These are phyloP conservation scores for Himalopsyche kuldschensis DNA, from an alignment of 2,888 invertebrate genomes.

Conservation along the genomic window DNA sequence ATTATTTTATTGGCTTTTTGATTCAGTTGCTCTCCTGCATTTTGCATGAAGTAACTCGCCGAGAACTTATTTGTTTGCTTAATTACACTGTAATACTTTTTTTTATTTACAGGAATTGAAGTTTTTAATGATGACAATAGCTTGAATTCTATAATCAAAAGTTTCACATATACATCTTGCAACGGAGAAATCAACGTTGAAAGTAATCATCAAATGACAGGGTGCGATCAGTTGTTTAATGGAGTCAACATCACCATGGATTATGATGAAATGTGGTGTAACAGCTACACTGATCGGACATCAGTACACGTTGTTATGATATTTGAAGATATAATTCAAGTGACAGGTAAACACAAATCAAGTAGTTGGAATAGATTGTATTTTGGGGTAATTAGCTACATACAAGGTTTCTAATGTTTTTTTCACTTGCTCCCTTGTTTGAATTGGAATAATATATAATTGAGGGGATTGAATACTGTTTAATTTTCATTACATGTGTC, in stretches of 20 bases:
- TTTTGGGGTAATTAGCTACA: background rate
- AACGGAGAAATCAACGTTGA: constrained; percentile 41
- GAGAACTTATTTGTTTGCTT: background rate
- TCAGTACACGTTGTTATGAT: constrained; percentile 53
- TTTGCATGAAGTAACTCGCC: background rate
- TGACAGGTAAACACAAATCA: constrained; percentile 46
- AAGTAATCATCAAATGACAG: constrained; percentile 42
- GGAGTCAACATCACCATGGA: constrained; percentile 70
- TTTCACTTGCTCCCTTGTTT: too few species aligned
- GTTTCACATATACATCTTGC: constrained; percentile 11
- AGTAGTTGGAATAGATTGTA: too few species aligned
- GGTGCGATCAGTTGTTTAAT: constrained; percentile 64
- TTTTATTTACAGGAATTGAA: constrained; percentile 56
- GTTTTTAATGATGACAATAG: constrained; percentile 48
- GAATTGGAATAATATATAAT: too few species aligned
- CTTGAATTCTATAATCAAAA: constrained; percentile 40
- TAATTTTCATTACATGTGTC: too few species aligned
- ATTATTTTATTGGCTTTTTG: background rate
- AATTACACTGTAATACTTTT: background rate
- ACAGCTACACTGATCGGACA: constrained; percentile 46
- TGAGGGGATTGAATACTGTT: too few species aligned
- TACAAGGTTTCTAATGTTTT: background rate
- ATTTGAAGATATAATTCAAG: constrained; percentile 48
- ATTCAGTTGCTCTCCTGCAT: too few species aligned
- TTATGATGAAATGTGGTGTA: constrained; percentile 69